phyloP scores from a whole-genome alignment of 2,888 invertebrate genomes.

The Odontocerum albicorne region DNA sequence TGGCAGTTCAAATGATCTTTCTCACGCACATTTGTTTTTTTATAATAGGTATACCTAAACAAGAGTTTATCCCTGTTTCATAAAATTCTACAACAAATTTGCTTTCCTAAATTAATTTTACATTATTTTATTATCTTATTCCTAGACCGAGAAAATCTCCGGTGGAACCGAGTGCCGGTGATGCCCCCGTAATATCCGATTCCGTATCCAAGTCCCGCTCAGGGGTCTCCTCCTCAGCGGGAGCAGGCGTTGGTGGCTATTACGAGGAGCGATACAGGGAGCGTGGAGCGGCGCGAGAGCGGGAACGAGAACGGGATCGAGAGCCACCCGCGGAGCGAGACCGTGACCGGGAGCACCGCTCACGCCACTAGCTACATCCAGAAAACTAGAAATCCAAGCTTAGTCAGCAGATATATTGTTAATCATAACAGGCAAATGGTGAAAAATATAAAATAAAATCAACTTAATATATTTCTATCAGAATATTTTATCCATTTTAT shows the following conservation, averaged over 20 bases:
- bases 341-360: conserved; percentile 70
- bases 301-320: conserved; percentile 64
- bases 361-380: conserved; percentile 61
- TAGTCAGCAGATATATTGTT: too few species aligned
- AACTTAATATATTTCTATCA: too few species aligned
- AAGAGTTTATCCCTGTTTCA: too few species aligned
- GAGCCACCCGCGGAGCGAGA: conserved; percentile 67
- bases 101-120: neutral
- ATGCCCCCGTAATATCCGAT: conserved; percentile 50
- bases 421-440: too few species aligned
- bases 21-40: too few species aligned
- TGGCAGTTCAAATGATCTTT: too few species aligned
- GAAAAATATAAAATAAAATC: too few species aligned
- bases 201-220: conserved; percentile 59
- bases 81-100: too few species aligned
- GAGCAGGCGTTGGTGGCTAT: conserved; percentile 61
- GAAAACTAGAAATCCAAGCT: too few species aligned
- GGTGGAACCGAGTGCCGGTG: conserved; percentile 57
- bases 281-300: conserved; percentile 62
- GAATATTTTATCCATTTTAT: too few species aligned
- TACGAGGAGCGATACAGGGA: conserved; percentile 86
- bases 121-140: neutral
- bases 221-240: conserved; percentile 48
- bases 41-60: too few species aligned
- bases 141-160: conserved; percentile 64